phyloP scores from a whole-genome alignment of 2,797 vertebrate species.

The Coreius guichenoti region DNA sequence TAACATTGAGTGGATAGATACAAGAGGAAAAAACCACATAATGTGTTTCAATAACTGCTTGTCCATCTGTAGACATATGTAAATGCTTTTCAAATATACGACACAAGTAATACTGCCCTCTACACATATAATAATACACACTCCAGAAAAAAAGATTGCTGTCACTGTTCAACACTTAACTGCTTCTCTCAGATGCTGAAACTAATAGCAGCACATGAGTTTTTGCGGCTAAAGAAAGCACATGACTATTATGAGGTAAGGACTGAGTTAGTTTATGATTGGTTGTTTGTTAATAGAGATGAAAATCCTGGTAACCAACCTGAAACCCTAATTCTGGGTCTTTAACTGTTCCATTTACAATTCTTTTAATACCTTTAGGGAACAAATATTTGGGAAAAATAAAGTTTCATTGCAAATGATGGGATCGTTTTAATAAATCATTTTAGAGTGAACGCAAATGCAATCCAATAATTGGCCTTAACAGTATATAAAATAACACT shows the following conservation, averaged over 20 bases:
- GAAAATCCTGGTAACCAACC: not conserved
- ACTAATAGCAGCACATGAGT: not conserved
- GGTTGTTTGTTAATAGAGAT: not conserved
- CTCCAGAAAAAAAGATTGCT: not conserved
- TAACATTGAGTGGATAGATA: not conserved
- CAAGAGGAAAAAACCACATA: not conserved
- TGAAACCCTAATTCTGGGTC: not conserved
- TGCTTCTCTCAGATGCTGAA: not conserved
- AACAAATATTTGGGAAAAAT: not conserved
- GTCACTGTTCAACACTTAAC: not conserved
- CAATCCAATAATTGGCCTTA: not conserved
- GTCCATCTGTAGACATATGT: not conserved
- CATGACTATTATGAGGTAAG: not conserved
- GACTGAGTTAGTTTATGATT: not conserved
- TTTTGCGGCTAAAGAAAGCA: not conserved
- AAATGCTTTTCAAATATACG: conserved; percentile 4
- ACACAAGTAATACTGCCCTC: not conserved
- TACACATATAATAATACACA: not conserved
- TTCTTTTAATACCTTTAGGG: not conserved
- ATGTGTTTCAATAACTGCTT: conserved; percentile 1
- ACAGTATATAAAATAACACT: not conserved
- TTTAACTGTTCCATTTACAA: not conserved
- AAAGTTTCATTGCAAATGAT: not conserved
- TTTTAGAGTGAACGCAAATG: not conserved
- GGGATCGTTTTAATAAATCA: not conserved